Conservation (phyloP, 2,113 vertebrate species). For the Azemiops feae region DNA sequence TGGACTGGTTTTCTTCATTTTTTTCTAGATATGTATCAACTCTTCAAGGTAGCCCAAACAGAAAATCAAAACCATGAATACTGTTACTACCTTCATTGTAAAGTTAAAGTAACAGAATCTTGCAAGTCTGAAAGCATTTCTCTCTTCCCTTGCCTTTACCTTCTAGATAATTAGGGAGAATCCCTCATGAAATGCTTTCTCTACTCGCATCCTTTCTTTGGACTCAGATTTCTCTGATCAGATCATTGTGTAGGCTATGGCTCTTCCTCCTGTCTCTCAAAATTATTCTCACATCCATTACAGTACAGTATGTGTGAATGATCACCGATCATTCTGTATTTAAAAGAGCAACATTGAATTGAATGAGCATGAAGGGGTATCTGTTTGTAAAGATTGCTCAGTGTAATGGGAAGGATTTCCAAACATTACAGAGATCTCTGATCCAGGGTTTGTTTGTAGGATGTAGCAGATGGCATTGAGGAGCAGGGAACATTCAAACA, state of each 20-base stretch:
- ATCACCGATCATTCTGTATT: background rate
- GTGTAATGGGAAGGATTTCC: background rate
- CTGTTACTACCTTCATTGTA: background rate
- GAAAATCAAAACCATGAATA: background rate
- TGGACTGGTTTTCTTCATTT: background rate
- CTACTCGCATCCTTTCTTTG: background rate
- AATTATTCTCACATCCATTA: background rate
- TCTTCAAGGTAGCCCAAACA: background rate
- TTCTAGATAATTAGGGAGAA: background rate
- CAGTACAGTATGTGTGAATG: background rate
- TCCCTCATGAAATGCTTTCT: background rate
- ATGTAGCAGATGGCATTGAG: constrained; percentile 11
- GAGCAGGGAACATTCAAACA: background rate
- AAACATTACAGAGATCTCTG: background rate
- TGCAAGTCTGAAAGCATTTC: background rate
- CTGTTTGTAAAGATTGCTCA: background rate
- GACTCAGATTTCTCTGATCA: background rate
- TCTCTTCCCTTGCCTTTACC: background rate
- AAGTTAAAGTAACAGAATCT: background rate
- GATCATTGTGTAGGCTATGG: background rate
- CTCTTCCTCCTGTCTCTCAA: background rate
- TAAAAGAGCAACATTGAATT: background rate
- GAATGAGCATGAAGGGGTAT: background rate
- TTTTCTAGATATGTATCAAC: background rate
- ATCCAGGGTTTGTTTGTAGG: background rate